Evolutionary conservation across 2,113 vertebrate genomes (phyloP), one percentile per base, ranked within the genome.

Genomic region (Psittacus erithacus): DNA sequence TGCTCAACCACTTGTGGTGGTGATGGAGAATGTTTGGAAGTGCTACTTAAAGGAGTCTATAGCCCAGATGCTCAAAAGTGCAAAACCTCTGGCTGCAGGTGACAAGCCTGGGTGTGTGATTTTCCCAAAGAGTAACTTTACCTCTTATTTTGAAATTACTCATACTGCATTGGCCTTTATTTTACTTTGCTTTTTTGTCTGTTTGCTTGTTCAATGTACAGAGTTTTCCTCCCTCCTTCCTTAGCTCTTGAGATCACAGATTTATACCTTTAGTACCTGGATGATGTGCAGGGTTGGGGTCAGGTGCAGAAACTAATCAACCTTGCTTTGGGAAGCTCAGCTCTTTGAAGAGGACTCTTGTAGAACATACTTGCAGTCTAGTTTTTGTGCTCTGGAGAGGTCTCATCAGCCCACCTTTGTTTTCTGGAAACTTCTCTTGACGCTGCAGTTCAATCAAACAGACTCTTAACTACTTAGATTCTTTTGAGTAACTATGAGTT

Each of bases 1-100:
- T 98, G 98, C 83, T 95, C 98, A 23, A 98, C 98, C 6, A 89
- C 99, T 60, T 96, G 97, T 65, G 96, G 97, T n/a, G 86, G 96
- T 23, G 97, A 96, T 41, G 86, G 88, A 59, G 50, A 85, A 17
- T 97, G 98, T 82, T 67, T 99, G 7, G 96, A 98, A 86, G 44
- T 95, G 31, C 94, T 99, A 18, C 77, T 99, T 35, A 94, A 82
- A 47, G 95, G 96, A 50, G 98, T 98, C 35, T 99, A 96, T 64
- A 98, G 97, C 82, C 98, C 98, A 0, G 97, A 98, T 19, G 98
- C 98, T 41, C 98, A 99, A 77, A 97, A 94, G 85, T 98, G 98
- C 93, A 77, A 89, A 5, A 46, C 93, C 12, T 98, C 98, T 84
- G 97, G 90, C 43, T 92, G 97, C 71, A 88, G 57, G 24, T 98